Evolutionary conservation across 35 echinoderm and acorn worm genomes (phyloP).

Genomic region (Chiridota heheva): DNA sequence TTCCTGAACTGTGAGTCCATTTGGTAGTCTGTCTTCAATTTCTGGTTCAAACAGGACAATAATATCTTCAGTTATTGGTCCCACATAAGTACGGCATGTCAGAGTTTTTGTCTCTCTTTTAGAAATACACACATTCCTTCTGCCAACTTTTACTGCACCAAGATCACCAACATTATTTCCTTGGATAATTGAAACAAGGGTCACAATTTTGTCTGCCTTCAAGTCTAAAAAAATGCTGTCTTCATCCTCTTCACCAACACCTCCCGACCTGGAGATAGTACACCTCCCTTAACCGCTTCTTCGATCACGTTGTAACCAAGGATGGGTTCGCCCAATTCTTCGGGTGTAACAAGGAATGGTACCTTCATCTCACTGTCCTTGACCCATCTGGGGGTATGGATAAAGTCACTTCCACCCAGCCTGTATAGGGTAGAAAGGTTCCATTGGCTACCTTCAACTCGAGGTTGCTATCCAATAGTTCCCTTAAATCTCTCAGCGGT

Average conservation of each 20-base stretch:
- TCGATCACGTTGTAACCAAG: conserved; percentile 35
- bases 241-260: background rate
- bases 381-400: too few species aligned
- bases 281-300: conserved; percentile 3
- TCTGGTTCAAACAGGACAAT: conserved; percentile 29
- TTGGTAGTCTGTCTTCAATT: background rate
- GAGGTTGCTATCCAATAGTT: too few species aligned
- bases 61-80: background rate
- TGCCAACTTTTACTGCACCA: background rate
- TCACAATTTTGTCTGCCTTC: background rate
- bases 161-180: background rate
- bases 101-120: background rate
- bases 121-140: background rate
- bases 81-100: background rate
- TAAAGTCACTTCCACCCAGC: conserved; percentile 22
- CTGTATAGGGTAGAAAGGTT: background rate
- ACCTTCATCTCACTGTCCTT: background rate
- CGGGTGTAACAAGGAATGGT: conserved; percentile 16
- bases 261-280: too few species aligned
- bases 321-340: conserved; percentile 1
- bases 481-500: too few species aligned
- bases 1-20: background rate
- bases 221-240: background rate
- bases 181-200: background rate
- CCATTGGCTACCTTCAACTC: conserved; percentile 1